A percentile compares a stretch with the other conserved stretches of the same genome.
These are phyloP conservation scores for Protonibea diacanthus DNA, from an alignment of 2,797 vertebrate species.

Conservation along the genomic window DNA sequence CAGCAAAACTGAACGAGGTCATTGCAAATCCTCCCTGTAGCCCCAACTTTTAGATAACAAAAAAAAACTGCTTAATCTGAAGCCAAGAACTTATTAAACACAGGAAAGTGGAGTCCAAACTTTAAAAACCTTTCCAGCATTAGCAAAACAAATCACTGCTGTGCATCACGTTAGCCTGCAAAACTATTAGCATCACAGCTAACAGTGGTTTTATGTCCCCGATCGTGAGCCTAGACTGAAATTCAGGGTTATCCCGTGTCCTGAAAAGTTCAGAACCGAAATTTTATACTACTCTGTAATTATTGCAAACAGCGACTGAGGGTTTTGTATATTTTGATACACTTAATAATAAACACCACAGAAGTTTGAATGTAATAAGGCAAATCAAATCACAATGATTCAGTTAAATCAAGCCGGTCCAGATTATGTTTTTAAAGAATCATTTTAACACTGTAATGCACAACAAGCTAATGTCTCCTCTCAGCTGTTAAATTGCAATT, in stretches of 20 bases:
- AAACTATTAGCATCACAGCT: background rate
- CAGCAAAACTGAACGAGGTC: conserved; percentile 52
- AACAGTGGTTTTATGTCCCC: background rate
- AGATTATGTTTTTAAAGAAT: conserved; percentile 34
- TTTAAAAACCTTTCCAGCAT: background rate
- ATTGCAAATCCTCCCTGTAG: background rate
- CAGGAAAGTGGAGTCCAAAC: conserved; percentile 1
- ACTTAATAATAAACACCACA: conserved; percentile 46
- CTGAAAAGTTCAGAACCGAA: background rate
- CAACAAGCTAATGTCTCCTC: conserved; percentile 38
- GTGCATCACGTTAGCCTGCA: background rate
- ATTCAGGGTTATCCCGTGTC: background rate
- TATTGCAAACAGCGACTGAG: conserved; percentile 21
- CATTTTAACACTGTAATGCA: conserved; percentile 26
- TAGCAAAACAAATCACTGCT: background rate
- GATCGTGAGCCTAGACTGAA: background rate
- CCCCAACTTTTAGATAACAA: conserved; percentile 17
- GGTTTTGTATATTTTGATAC: conserved; percentile 47
- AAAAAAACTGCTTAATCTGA: conserved; percentile 27
- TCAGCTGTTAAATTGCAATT: conserved; percentile 48
- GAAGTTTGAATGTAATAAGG: conserved; percentile 44
- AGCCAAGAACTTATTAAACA: background rate
- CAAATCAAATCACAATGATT: conserved; percentile 65
- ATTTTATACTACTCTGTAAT: conserved; percentile 19
- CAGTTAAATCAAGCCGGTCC: conserved; percentile 36